Evolutionary conservation across 2,888 invertebrate species (phyloP).

Genomic region (Drosophila algonquin): DNA sequence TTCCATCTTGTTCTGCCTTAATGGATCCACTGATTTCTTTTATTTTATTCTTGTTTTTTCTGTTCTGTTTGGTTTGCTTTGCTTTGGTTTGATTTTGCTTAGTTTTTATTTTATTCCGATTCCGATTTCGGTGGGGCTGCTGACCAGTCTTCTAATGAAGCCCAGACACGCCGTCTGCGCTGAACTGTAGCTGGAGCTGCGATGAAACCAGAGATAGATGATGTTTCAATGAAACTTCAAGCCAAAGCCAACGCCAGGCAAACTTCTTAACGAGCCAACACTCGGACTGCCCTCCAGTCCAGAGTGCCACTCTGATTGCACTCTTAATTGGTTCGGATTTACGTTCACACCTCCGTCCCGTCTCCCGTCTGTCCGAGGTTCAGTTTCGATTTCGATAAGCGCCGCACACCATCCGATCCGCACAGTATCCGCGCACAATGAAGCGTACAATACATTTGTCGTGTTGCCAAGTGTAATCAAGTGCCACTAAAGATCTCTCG

Average conservation of each 20-base stretch:
- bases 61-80: constrained; percentile 30
- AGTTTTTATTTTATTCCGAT: constrained; percentile 31
- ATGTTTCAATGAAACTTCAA: constrained; percentile 11
- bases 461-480: constrained; percentile 71
- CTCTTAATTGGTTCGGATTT: constrained; percentile 70
- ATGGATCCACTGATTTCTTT: constrained; percentile 49
- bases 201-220: constrained; percentile 27
- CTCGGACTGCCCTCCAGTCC: constrained; percentile 30
- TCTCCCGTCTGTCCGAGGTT: constrained; percentile 2
- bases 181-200: constrained; percentile 30
- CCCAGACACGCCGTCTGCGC: constrained; percentile 62
- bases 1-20: constrained; percentile 62
- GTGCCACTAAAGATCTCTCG: constrained; percentile 74
- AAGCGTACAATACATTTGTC: constrained; percentile 30
- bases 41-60: constrained; percentile 29
- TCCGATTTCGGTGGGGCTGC: constrained; percentile 17
- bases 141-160: constrained; percentile 33
- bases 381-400: constrained; percentile 43
- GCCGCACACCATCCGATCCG: constrained; percentile 20
- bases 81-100: constrained; percentile 32
- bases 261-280: constrained; percentile 52
- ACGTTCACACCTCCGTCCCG: constrained; percentile 50
- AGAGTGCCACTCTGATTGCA: constrained; percentile 24
- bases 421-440: constrained; percentile 4
- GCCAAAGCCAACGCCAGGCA: background rate